Base-by-base conservation (phyloP, 1,140 invertebrate species). In the Saccostrea glomerata region DNA sequence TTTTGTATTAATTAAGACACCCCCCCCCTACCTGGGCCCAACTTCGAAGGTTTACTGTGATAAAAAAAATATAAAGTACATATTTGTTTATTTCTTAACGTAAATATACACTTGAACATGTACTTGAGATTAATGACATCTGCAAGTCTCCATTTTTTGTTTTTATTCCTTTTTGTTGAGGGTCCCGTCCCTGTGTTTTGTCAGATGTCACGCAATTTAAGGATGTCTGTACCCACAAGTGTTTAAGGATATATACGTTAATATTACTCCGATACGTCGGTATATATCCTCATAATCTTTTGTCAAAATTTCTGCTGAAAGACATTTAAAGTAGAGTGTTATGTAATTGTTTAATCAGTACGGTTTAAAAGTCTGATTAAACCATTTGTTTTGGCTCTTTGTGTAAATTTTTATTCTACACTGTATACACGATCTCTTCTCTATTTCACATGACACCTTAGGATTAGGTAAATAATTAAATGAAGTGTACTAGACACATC, bases 281-380 rank as follows among this genome's bases (percentile, higher is more conserved):
- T 77, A 30, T 17, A 77, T 25, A 77, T 25, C 70, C 30, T 12
- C 25, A 25, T 15, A 30, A 30, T 36, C 70, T 77, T 77, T 77
- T 77, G 70, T 77, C 70, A 77, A 36, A 73, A 77, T 77, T 77
- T 77, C 23, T 30, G 25, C 25, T 25, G 30, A 66, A 36, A 77
- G 30, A 36, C 23, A 77, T 77, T 77, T 77, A 77, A 77, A 77
- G 70, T 17, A 77, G 23, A 77, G 11, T 17, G 70, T 77, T 77
- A 77, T 77, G 25, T 77, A 77, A 77, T 77, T 77, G 70, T 77
- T 77, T 77, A 77, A 77, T 77, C 70, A 77, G 70, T 12, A 30
- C 25, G 70, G 70, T 36, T 77, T 63, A 30, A 77, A 77, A 77
- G 25, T 23, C 25, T 25, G 23, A 25, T 30, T 77, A 9, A 77